Base-by-base conservation (phyloP, 2,797 vertebrate species). In the Syndactyla subalaris region DNA sequence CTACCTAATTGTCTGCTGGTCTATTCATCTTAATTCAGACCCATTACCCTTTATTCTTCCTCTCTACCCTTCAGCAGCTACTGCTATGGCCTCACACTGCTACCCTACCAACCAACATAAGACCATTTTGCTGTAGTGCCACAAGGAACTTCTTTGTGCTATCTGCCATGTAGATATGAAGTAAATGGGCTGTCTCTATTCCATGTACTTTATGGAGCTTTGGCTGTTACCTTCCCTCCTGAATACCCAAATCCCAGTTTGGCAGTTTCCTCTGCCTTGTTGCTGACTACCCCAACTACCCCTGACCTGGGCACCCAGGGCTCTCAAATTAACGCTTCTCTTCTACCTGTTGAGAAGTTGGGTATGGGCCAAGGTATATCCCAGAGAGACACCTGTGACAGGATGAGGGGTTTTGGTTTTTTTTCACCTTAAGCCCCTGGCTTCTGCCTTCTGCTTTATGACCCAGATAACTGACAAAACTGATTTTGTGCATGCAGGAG, bases 11-110 rank as follows among this genome's bases (percentile, higher is more conserved):
- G 91, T 91, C 63, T 4, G 10, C 73, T 79, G 63, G 63, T 84
- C 92, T 85, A 84, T 97, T 91, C 77, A 61, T 95, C 89, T 93
- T 91, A 63, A 82, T 94, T 96, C 89, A 96, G 49, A 70, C 45
- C 94, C 80, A 84, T 90, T 91, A 78, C 55, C 71, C 45, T 88
- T 93, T 63, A 34, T 78, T 93, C 80, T 92, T 39, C 27, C 55
- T 81, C 61, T 54, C 61, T 82, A 2, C 65, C 85, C 70, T 76
- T 86, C 73, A 52, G 92, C 51, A 94, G 72, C 81, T 63, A 6
- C 39, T 70, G 58, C 62, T 34, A 8, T 21, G 73, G 73, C 76
- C 62, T 88, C 39, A 8, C 46, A 20, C 43, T 46, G 38, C 80
- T 61, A 6, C 51, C 66, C 23, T 58, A 77, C 22, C 32, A 62